Conservation (phyloP, 2,113 vertebrate species). For the Puffinus mauretanicus region DNA sequence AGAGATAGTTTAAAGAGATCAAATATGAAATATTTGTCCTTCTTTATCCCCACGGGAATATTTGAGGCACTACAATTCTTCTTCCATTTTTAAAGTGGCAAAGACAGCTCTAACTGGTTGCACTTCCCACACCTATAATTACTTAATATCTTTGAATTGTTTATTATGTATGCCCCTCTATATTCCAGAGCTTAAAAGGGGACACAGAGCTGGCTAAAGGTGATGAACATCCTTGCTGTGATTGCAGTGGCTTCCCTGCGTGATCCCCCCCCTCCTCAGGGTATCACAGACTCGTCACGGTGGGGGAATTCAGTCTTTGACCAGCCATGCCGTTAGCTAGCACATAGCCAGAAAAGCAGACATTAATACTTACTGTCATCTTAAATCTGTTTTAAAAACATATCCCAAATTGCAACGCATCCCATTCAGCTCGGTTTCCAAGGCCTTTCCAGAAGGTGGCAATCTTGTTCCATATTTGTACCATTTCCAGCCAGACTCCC, state of each 20-base stretch:
- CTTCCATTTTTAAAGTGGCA: neutral
- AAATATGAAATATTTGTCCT: neutral
- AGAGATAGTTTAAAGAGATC: neutral
- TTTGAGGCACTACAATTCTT: neutral
- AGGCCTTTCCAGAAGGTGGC: slow-evolving; percentile 19
- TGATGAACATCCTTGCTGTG: accelerated
- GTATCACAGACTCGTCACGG: accelerated
- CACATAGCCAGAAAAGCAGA: neutral
- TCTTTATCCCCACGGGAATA: neutral
- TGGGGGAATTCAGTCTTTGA: neutral
- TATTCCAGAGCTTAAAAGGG: neutral
- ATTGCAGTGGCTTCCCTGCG: accelerated
- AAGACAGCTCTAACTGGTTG: neutral
- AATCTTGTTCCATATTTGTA: neutral
- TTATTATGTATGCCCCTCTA: neutral
- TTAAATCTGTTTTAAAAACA: neutral
- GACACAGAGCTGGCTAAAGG: neutral
- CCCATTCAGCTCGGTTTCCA: neutral
- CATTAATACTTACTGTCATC: no score
- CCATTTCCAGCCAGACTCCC: neutral
- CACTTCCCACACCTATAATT: neutral
- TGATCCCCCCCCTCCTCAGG: neutral
- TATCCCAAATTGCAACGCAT: neutral
- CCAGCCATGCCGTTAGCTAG: neutral
- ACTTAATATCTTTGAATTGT: neutral